Base-by-base conservation (phyloP, 2,888 invertebrate genomes). In the Desoria tigrina region DNA sequence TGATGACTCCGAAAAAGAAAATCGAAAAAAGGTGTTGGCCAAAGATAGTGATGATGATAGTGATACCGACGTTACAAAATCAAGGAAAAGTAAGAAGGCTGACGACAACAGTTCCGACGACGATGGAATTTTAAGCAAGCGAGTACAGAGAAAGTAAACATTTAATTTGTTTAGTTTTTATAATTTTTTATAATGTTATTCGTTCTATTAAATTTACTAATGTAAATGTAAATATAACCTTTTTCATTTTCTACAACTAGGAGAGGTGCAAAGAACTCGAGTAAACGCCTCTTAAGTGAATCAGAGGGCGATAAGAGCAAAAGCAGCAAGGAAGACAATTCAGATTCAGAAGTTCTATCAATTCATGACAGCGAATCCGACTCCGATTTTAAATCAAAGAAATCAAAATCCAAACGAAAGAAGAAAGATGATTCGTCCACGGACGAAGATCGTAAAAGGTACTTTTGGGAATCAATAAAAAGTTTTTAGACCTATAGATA, bases 381-480 rank as follows among this genome's bases (percentile, higher is more conserved):
- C 23, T 51, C 51, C 3, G 51, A 51, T 16, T 51, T 51, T 26
- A 51, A 51, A 24, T 24, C 24, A 7, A 51, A 51, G 32, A 55
- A 28, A 18, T 9, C 6, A 7, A 55, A 55, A 37, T 9, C 28
- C 6, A 32, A 32, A 32, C 23, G 51, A 21, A 51, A 21, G 24
- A 51, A 51, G 4, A 4, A 24, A 24, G 26, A 21, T 9, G n/a
- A 21, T 18, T 45, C 51, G 24, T 51, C 51, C 2, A 18, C 51
- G 4, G 23, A 21, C 16, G 51, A 51, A 7, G 51, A 51, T 16
- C 23, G 18, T 14, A 23, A 51, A 24, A 51, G 21, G 45, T 45
- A 45, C n/a, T n/a, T n/a, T n/a, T n/a, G n/a, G n/a, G n/a, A n/a
- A n/a, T n/a, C 7, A 49, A 49, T 11, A 11, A 49, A n/a, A 49